Evolutionary conservation across 2,113 vertebrate species (phyloP).

Genomic region (Puffinus mauretanicus): DNA sequence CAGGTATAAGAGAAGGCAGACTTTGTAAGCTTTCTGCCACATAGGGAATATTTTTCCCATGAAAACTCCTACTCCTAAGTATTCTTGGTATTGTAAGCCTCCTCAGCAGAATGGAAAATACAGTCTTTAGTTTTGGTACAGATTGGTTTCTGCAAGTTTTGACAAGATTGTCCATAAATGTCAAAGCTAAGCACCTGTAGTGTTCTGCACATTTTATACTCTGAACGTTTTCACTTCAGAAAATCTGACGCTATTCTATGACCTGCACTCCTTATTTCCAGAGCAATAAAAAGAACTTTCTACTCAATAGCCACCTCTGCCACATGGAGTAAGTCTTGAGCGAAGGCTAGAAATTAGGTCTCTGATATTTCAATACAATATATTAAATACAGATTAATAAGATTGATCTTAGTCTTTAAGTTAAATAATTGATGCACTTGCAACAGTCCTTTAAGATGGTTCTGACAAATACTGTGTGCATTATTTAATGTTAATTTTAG

Average conservation of each 20-base stretch:
- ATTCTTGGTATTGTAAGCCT: background rate
- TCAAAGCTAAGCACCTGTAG: background rate
- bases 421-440: background rate
- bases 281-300: background rate
- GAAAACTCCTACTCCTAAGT: background rate
- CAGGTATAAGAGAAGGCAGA: background rate
- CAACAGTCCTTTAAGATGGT: background rate
- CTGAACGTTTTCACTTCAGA: background rate
- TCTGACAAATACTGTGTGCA: background rate
- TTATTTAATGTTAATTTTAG: background rate
- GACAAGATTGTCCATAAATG: background rate
- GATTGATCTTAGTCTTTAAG: background rate
- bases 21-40: background rate
- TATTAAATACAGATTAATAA: background rate
- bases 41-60: background rate
- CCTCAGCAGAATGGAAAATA: background rate
- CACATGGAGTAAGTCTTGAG: background rate
- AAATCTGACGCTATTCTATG: background rate
- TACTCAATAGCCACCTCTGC: background rate
- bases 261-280: background rate
- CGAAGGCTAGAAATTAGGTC: background rate
- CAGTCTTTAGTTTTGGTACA: background rate
- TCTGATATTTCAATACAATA: background rate
- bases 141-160: background rate
- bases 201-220: fast-evolving